Conservation (phyloP, 1,140 invertebrate species). For the Myzus persicae region DNA sequence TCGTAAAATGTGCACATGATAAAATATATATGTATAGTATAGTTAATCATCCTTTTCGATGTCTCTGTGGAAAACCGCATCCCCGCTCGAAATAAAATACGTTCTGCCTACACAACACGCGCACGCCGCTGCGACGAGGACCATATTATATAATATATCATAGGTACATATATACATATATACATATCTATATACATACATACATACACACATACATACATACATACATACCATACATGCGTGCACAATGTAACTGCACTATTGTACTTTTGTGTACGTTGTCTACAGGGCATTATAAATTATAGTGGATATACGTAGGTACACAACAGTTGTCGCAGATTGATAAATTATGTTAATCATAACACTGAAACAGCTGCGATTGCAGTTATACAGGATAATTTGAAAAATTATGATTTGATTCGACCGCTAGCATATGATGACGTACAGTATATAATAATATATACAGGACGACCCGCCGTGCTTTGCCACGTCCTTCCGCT, state of each 20-base stretch:
- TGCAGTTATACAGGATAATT: not conserved
- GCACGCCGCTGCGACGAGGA: too few species aligned
- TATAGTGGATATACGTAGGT: not conserved
- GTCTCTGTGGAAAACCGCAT: not conserved
- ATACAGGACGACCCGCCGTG: too few species aligned
- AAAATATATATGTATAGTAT: not conserved
- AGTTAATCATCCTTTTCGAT: slow-evolving; percentile 7
- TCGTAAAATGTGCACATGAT: not conserved
- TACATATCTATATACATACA: too few species aligned
- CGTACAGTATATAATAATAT: not conserved
- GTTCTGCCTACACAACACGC: not conserved
- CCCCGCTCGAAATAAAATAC: not conserved
- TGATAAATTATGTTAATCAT: not conserved
- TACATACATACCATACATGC: too few species aligned
- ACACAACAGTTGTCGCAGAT: not conserved
- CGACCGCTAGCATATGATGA: not conserved
- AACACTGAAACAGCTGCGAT: not conserved
- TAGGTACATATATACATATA: too few species aligned
- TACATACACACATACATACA: too few species aligned
- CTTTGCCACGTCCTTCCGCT: not conserved
- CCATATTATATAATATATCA: too few species aligned
- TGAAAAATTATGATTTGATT: not conserved
- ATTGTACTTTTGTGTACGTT: not conserved
- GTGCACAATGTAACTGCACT: too few species aligned
- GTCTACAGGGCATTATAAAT: not conserved